These are phyloP conservation scores for Alloplasta piceator DNA, from an alignment of 2,888 invertebrate genomes.

Conservation along the genomic window DNA sequence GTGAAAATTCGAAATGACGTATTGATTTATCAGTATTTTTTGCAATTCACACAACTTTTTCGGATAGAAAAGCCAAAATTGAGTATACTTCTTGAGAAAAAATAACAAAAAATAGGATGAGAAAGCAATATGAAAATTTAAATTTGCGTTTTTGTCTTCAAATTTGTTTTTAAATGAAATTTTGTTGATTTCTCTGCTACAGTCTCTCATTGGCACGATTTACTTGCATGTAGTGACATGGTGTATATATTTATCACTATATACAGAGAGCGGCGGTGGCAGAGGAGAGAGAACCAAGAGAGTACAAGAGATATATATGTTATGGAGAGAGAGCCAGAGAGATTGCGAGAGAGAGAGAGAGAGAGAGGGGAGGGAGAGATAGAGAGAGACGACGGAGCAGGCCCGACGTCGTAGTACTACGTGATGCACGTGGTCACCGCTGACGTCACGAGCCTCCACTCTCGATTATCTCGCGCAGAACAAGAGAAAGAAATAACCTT, in stretches of 20 bases:
- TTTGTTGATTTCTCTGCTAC: not conserved
- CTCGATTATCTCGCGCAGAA: constrained; percentile 58
- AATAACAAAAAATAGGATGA: too few species aligned
- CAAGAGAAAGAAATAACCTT: constrained; percentile 54
- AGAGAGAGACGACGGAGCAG: constrained; percentile 39
- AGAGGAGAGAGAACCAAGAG: constrained; percentile 62
- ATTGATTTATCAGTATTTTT: too few species aligned
- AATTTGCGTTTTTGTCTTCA: too few species aligned
- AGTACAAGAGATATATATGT: constrained; percentile 39
- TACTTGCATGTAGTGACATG: constrained; percentile 13
- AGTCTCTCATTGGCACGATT: constrained; percentile 10
- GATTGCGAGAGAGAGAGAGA: too few species aligned
- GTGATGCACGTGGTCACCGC: constrained; percentile 71
- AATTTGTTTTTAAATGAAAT: too few species aligned
- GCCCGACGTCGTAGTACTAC: constrained; percentile 62
- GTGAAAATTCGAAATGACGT: too few species aligned
- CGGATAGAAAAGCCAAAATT: not conserved
- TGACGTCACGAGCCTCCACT: constrained; percentile 72
- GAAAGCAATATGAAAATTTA: too few species aligned
- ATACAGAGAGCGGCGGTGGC: too few species aligned
- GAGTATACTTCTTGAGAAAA: not conserved
- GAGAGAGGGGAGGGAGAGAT: too few species aligned
- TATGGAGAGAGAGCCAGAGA: constrained; percentile 69
- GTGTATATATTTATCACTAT: constrained; percentile 1
- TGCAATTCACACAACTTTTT: too few species aligned